These are phyloP conservation scores for Lamellibrachia columna DNA, from an alignment of 2,888 invertebrate species.

Conservation along the genomic window DNA sequence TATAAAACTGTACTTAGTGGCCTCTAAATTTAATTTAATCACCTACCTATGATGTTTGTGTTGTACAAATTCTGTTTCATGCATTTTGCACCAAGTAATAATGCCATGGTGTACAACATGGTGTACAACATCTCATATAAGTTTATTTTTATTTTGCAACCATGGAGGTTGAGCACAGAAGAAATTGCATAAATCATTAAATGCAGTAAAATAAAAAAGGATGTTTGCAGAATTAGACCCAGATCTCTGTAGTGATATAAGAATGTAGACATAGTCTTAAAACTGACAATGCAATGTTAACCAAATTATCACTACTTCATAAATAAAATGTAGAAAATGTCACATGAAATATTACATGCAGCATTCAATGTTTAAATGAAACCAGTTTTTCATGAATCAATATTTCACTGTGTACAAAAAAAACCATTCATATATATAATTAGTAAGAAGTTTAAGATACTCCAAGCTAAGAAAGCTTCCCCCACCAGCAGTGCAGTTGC, in stretches of 20 bases:
- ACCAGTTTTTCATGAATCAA: not conserved
- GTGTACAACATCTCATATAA: not conserved
- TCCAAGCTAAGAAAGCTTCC: not conserved
- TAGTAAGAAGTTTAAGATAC: not conserved
- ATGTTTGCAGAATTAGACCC: too few species aligned
- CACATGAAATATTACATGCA: too few species aligned
- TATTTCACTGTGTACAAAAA: not conserved
- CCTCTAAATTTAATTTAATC: not conserved
- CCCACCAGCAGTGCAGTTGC: conserved; percentile 58
- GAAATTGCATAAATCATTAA: too few species aligned
- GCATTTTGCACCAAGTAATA: not conserved
- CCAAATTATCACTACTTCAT: too few species aligned
- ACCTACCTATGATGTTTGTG: not conserved
- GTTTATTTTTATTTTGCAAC: too few species aligned
- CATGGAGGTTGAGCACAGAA: too few species aligned
- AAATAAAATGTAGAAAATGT: too few species aligned
- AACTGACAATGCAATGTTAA: not conserved
- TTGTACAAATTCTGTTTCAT: not conserved
- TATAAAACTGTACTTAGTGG: too few species aligned
- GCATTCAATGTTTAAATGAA: not conserved
- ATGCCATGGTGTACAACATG: not conserved
- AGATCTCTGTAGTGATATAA: too few species aligned
- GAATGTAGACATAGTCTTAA: too few species aligned
- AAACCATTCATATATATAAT: not conserved
- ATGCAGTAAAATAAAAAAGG: too few species aligned